Percentiles rank a stretch among this genome's conserved stretches.
Conservation (phyloP, 2,888 invertebrate species). For the Branchellion lobata region DNA sequence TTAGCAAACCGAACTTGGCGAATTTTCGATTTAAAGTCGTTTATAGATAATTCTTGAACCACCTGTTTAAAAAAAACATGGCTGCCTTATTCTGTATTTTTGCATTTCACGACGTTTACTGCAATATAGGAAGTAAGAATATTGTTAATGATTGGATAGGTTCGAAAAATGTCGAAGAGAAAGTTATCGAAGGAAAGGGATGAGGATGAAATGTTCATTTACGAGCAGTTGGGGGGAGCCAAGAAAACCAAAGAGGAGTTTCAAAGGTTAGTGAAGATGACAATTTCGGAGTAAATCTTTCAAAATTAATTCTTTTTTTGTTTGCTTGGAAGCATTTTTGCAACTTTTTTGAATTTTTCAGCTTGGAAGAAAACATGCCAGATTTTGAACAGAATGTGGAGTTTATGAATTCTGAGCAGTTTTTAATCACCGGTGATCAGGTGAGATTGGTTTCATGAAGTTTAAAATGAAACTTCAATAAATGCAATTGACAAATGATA, state of each 20-base stretch:
- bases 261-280: background rate
- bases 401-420: slow-evolving; percentile 3
- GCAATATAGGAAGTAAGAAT: background rate
- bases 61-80: slow-evolving; percentile 15
- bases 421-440: background rate
- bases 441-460: too few species aligned
- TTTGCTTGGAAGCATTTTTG: too few species aligned
- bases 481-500: too few species aligned
- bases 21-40: slow-evolving; percentile 5
- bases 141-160: background rate
- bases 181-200: slow-evolving; percentile 16
- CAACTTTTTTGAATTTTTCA: too few species aligned
- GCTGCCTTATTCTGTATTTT: background rate
- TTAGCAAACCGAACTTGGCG: background rate
- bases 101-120: background rate
- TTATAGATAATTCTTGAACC: background rate
- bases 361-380: background rate
- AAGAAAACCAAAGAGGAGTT: slow-evolving; percentile 8
- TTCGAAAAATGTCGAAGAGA: background rate
- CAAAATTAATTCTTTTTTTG: too few species aligned
- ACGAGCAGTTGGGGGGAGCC: slow-evolving; percentile 1
- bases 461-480: too few species aligned
- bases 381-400: slow-evolving; percentile 11
- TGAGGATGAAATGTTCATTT: slow-evolving; percentile 18
- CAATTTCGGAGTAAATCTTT: background rate